Percentiles rank a stretch among this genome's conserved stretches.
These are phyloP conservation scores for Agriopis aurantiaria DNA, from an alignment of 2,888 invertebrate species.

Conservation along the genomic window DNA sequence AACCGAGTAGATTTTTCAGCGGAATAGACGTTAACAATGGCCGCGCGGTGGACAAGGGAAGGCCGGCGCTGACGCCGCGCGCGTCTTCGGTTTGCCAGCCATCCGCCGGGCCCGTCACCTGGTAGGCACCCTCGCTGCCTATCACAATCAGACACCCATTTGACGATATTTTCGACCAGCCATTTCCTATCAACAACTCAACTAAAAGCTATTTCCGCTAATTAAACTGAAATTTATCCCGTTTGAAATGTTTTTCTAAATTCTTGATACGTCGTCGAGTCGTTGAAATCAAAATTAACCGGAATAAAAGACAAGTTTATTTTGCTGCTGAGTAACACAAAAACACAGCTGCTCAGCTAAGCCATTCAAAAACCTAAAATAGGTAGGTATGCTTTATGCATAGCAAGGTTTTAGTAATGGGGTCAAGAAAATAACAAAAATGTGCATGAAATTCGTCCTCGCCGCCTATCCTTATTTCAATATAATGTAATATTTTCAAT, in stretches of 20 bases:
- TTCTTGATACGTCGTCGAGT: conserved; percentile 34
- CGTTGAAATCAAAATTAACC: conserved; percentile 28
- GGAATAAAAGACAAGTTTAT: conserved; percentile 28
- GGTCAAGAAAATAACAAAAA: too few species aligned
- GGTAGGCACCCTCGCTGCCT: conserved; percentile 39
- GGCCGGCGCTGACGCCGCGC: conserved; percentile 63
- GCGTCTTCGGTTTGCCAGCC: conserved; percentile 23
- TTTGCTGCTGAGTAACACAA: conserved; percentile 21
- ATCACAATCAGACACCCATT: conserved; percentile 41
- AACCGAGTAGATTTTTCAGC: conserved; percentile 82
- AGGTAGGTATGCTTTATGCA: too few species aligned
- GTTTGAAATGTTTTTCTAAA: conserved; percentile 41
- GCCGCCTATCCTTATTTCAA: too few species aligned
- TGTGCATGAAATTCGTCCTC: too few species aligned
- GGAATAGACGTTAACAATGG: conserved; percentile 78
- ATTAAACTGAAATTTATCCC: conserved; percentile 52
- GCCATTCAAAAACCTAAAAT: neutral
- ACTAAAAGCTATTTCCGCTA: conserved; percentile 44
- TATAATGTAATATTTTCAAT: too few species aligned
- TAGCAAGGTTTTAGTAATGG: too few species aligned
- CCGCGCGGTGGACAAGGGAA: conserved; percentile 69
- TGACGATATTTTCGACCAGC: conserved; percentile 37
- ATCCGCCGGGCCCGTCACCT: conserved; percentile 28
- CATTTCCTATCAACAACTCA: conserved; percentile 48
- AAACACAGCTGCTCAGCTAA: conserved; percentile 21